Conservation (phyloP, 2,113 vertebrate genomes). For the Engystomops pustulosus region DNA sequence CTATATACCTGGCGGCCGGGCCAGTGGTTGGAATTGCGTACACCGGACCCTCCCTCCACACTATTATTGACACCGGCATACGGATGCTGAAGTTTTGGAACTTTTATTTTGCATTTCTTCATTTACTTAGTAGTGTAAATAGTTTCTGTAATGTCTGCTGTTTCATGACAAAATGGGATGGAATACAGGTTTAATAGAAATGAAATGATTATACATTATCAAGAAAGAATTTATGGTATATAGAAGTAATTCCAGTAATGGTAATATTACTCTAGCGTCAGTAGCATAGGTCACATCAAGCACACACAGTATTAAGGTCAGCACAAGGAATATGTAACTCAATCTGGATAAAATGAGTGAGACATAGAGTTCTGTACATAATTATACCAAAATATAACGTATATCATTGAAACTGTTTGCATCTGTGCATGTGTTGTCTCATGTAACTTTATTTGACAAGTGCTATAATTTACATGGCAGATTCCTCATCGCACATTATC, state of each 20-base stretch:
- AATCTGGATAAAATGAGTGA: neutral
- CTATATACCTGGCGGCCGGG: too few species aligned
- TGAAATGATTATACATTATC: too few species aligned
- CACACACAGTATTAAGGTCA: neutral
- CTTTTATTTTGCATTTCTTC: too few species aligned
- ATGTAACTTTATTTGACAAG: neutral
- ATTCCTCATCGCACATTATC: neutral
- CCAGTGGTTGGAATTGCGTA: too few species aligned
- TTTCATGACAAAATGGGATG: too few species aligned
- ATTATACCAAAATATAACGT: conserved; percentile 5
- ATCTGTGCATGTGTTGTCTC: conserved; percentile 4
- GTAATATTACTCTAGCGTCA: neutral
- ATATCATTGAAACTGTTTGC: neutral
- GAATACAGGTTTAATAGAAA: too few species aligned
- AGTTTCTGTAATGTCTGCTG: too few species aligned
- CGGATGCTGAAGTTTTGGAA: too few species aligned
- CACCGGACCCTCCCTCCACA: too few species aligned
- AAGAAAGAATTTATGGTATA: neutral
- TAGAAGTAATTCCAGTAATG: neutral
- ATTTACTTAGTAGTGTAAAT: too few species aligned
- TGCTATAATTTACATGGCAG: neutral
- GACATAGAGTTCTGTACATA: neutral
- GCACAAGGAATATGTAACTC: neutral
- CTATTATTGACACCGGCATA: too few species aligned
- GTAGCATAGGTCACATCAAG: neutral